A percentile compares a stretch with the other conserved stretches of the same genome.
These are phyloP conservation scores for Caenorhabditis panamensis DNA, from an alignment of 2,888 invertebrate genomes.

Conservation along the genomic window DNA sequence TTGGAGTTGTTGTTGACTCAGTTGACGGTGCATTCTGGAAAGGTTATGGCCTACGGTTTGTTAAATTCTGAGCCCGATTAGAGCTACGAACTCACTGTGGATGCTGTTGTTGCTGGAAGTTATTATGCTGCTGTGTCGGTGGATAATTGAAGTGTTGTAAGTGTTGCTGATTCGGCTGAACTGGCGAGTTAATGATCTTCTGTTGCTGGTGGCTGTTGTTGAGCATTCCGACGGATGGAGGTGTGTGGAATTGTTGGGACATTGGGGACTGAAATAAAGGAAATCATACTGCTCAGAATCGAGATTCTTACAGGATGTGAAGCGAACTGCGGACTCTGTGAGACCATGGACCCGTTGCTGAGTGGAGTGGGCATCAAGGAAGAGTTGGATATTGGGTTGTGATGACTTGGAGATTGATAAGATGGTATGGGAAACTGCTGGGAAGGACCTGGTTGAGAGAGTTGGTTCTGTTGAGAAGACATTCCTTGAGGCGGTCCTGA, in stretches of 20 bases:
- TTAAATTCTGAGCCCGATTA: no score
- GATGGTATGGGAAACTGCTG: conserved; percentile 4
- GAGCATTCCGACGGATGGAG: conserved; percentile 40
- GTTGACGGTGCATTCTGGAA: conserved; percentile 15
- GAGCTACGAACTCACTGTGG: neutral
- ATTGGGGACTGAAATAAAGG: conserved; percentile 44
- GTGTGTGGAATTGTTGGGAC: conserved; percentile 52
- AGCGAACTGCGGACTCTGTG: conserved; percentile 40
- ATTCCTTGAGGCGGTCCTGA: neutral
- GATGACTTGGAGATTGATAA: conserved; percentile 12
- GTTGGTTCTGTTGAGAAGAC: no score
- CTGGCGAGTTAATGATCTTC: neutral
- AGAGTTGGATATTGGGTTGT: conserved; percentile 37
- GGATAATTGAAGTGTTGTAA: neutral
- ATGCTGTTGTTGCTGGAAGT: neutral
- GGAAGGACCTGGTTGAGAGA: neutral
- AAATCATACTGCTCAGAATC: no score
- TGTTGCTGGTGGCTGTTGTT: neutral
- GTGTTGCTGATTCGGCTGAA: neutral
- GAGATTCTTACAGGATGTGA: conserved; percentile 29
- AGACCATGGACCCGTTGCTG: conserved; percentile 33
- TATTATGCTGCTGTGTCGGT: neutral
- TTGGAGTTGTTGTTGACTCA: conserved; percentile 21
- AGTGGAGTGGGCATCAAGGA: conserved; percentile 45
- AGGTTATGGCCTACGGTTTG: no score